phyloP scores from a whole-genome alignment of 2,888 invertebrate species.

The Eupelmus urozonus region DNA sequence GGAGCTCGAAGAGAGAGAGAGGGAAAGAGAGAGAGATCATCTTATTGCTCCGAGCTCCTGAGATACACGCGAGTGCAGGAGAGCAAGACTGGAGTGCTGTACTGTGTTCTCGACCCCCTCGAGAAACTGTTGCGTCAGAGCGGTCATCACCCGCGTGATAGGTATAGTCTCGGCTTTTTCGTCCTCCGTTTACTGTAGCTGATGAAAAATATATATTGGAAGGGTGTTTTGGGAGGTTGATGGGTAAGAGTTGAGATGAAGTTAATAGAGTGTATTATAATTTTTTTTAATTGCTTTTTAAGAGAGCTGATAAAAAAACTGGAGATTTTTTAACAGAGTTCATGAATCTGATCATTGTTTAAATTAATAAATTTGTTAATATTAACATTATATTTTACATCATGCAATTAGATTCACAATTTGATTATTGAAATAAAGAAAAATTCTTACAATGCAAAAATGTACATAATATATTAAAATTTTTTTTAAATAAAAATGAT shows the following conservation, averaged over 20 bases:
- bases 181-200: not conserved
- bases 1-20: not conserved
- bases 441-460: no score
- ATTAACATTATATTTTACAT: not conserved
- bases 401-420: no score
- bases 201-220: conserved; percentile 49
- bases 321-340: not conserved
- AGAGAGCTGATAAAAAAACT: not conserved
- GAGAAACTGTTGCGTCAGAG: conserved; percentile 43
- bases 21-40: not conserved
- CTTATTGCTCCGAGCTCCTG: not conserved
- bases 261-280: conserved; percentile 1
- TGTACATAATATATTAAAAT: no score
- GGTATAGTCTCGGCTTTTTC: conserved; percentile 18
- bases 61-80: not conserved
- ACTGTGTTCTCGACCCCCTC: not conserved
- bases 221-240: not conserved
- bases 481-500: no score
- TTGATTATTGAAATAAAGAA: no score
- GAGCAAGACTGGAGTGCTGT: not conserved
- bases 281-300: not conserved
- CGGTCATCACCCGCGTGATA: conserved; percentile 39
- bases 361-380: not conserved
- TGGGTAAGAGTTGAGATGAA: conserved; percentile 14
- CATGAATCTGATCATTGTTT: no score